Conservation (phyloP, 1,140 invertebrate genomes). For the Colletes gigas region DNA sequence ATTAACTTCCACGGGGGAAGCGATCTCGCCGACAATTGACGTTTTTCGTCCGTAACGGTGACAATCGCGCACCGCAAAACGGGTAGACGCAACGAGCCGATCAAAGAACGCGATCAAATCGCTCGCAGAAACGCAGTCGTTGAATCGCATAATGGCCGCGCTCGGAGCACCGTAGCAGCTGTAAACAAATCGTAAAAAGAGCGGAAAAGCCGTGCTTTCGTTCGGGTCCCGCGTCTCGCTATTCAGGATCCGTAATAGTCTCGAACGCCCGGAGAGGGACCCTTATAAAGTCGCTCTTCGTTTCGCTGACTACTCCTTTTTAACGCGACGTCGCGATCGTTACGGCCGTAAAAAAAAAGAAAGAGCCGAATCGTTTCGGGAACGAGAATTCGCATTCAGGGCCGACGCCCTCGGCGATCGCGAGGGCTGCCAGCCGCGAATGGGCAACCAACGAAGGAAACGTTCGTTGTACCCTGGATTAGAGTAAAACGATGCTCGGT, state of each 20-base stretch:
- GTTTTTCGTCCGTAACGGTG: too few species aligned
- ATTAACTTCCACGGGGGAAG: too few species aligned
- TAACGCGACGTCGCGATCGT: constrained; percentile 71
- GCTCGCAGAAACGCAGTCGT: constrained; percentile 42
- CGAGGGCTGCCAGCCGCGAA: constrained; percentile 21
- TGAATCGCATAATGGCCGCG: constrained; percentile 57
- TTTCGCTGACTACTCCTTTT: constrained; percentile 70
- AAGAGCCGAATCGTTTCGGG: constrained; percentile 66
- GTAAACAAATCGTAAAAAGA: constrained; percentile 78
- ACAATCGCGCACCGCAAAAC: not conserved
- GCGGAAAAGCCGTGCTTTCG: constrained; percentile 60
- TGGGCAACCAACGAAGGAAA: constrained; percentile 20
- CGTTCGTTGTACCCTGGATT: constrained; percentile 23
- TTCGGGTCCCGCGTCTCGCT: constrained; percentile 63
- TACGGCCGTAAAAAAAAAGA: constrained; percentile 66
- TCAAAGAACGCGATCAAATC: constrained; percentile 53
- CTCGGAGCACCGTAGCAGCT: constrained; percentile 44
- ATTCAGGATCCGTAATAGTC: constrained; percentile 65
- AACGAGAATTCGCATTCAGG: constrained; percentile 64
- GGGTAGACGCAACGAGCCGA: not conserved
- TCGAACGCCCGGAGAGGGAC: constrained; percentile 34
- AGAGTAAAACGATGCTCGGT: constrained; percentile 4
- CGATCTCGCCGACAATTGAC: too few species aligned
- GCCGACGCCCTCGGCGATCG: constrained; percentile 32
- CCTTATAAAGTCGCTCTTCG: constrained; percentile 73